Percentiles rank a stretch among this genome's conserved stretches.
Evolutionary conservation across 2,113 vertebrate genomes (phyloP).

Genomic region (Cacatua alba): DNA sequence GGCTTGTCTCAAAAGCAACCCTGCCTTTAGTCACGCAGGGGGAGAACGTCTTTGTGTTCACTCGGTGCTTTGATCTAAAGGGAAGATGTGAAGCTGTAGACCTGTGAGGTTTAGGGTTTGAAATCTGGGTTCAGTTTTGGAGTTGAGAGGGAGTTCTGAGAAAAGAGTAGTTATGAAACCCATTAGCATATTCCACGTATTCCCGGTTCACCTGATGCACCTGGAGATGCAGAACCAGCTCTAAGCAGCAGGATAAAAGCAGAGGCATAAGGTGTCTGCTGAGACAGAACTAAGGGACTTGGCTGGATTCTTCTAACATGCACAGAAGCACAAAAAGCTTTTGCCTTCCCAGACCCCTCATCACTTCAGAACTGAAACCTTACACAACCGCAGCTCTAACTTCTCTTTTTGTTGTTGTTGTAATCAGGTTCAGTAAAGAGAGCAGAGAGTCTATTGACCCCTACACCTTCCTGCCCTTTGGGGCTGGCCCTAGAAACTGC

Average conservation of each 20-base stretch:
- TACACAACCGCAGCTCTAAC: not conserved
- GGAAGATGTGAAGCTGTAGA: slow-evolving; percentile 23
- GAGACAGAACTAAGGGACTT: not conserved
- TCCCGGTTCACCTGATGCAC: not conserved
- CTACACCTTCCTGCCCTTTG: slow-evolving; percentile 81
- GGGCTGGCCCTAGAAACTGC: slow-evolving; percentile 83
- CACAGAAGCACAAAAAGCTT: not conserved
- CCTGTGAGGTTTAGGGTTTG: slow-evolving; percentile 31
- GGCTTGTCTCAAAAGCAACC: slow-evolving; percentile 32
- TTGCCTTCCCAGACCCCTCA: not conserved
- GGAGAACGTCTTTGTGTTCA: not conserved
- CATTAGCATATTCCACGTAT: slow-evolving; percentile 2
- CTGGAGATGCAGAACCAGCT: not conserved
- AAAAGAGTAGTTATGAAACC: not conserved
- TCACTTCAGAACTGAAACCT: not conserved
- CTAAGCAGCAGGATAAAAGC: not conserved
- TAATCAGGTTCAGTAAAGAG: slow-evolving; percentile 79
- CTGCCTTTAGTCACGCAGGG: slow-evolving; percentile 5
- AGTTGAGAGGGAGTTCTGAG: slow-evolving; percentile 31
- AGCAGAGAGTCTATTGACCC: slow-evolving; percentile 71
- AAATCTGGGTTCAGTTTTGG: slow-evolving; percentile 35
- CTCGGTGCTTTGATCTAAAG: not conserved
- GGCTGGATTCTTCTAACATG: not conserved
- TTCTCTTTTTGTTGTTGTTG: not conserved
- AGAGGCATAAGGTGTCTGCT: not conserved